These are phyloP conservation scores for Crioceris asparagi DNA, from an alignment of 2,888 invertebrate species.

Conservation along the genomic window DNA sequence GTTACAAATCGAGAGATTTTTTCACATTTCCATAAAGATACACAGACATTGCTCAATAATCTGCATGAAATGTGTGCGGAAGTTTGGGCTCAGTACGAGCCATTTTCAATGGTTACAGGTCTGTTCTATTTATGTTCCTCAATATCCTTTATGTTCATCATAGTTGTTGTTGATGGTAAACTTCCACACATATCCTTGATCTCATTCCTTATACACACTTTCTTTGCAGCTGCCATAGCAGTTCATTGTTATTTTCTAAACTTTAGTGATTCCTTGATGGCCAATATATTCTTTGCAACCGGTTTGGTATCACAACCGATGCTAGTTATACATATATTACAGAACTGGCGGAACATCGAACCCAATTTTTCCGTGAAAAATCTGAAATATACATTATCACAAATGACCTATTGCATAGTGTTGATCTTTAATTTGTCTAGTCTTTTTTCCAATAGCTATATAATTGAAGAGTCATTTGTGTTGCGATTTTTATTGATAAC, in stretches of 20 bases:
- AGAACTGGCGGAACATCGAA: slow-evolving; percentile 65
- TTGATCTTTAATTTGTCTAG: slow-evolving; percentile 52
- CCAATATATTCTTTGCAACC: slow-evolving; percentile 48
- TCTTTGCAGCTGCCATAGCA: slow-evolving; percentile 32
- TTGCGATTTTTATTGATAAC: slow-evolving; percentile 60
- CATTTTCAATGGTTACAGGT: slow-evolving; percentile 67
- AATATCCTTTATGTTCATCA: slow-evolving; percentile 60
- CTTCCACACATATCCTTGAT: slow-evolving; percentile 54
- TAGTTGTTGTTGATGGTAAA: slow-evolving; percentile 62
- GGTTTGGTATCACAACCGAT: slow-evolving; percentile 51
- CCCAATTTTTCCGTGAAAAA: slow-evolving; percentile 55
- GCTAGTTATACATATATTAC: slow-evolving; percentile 50
- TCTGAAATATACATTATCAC: slow-evolving; percentile 42
- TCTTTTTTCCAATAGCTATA: slow-evolving; percentile 83
- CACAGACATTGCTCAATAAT: slow-evolving; percentile 46
- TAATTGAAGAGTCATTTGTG: slow-evolving; percentile 77
- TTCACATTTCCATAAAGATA: slow-evolving; percentile 45
- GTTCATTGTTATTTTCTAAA: slow-evolving; percentile 39
- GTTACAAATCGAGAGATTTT: slow-evolving; percentile 49
- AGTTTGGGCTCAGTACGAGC: slow-evolving; percentile 88
- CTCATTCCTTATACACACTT: slow-evolving; percentile 38
- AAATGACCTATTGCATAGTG: slow-evolving; percentile 52
- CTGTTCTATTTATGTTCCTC: slow-evolving; percentile 59
- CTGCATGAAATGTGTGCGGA: slow-evolving; percentile 62
- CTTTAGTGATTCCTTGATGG: slow-evolving; percentile 44